Conservation (phyloP, 2,113 vertebrate genomes). For the Puntigrus tetrazona region DNA sequence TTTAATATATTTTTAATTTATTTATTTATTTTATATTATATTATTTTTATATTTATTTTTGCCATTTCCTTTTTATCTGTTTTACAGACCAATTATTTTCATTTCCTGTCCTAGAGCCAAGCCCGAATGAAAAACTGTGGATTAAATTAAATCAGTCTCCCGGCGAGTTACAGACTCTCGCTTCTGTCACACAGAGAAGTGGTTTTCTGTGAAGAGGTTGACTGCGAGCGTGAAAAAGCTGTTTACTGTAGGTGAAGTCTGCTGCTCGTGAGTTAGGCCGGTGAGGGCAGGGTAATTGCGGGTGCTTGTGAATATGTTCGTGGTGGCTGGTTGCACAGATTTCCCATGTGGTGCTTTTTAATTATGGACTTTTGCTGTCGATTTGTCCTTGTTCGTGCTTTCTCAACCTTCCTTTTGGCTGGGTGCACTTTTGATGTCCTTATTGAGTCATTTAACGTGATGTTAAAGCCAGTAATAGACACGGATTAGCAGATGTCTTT, state of each 20-base stretch:
- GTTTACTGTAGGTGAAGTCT: neutral
- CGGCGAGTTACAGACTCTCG: neutral
- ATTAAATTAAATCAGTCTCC: constrained; percentile 18
- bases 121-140: constrained; percentile 5
- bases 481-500: neutral
- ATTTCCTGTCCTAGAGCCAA: neutral
- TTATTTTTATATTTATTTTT: too few species aligned
- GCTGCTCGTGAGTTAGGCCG: neutral
- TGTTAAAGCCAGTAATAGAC: neutral
- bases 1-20: too few species aligned
- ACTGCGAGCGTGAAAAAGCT: neutral
- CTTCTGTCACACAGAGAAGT: neutral
- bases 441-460: neutral
- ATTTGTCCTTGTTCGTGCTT: neutral
- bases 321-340: neutral
- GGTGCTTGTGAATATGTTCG: neutral
- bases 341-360: neutral
- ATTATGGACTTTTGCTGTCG: neutral
- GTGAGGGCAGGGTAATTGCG: neutral
- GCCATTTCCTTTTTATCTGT: neutral
- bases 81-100: neutral
- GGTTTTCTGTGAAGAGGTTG: neutral
- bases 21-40: too few species aligned
- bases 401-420: neutral
- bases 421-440: neutral